Evolutionary conservation across 2,797 vertebrate species (phyloP), one percentile per base, ranked within the genome.

Genomic region (Luscinia megarhynchos): DNA sequence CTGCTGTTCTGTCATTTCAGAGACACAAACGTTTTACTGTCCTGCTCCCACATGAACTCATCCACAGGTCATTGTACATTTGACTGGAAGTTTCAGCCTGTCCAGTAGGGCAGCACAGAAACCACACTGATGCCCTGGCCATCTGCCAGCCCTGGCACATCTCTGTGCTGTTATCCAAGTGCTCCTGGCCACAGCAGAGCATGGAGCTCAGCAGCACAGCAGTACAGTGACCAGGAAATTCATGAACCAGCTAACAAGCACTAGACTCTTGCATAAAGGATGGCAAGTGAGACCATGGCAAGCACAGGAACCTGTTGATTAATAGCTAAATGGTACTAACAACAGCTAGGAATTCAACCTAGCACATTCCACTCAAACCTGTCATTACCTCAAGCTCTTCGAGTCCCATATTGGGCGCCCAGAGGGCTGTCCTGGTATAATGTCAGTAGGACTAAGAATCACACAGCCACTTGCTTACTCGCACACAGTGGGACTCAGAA

Each of bases 371-470:
- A 46, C 15, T n/a, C 48, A 82, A 45, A 62, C 15, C 27, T 22
- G 40, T 26, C 15, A 3, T 54, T 54, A 19, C 32, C 18, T 63
- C 19, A 26, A 46, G 45, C 18, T 2, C 40, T 72, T 72, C 0
- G 0, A 19, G 23, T 7, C 18, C 27, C 40, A 18, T n/a, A 4
- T 10, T n/a, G 29, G 12, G 5, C 2, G 1, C 14, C 36, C 38
- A 48, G 13, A 14, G 34, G 34, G 16, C 12, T 55, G 11, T 23
- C 26, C 32, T 36, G 9, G 15, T 38, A 7, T 24, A 17, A 24
- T 7, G 4, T 19, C 19, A 36, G 15, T 15, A 50, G 27, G 27
- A 32, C 12, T n/a, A 23, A 82, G 48, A 55, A 50, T 34, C 32
- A 75, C 41, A 29, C 13, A 50, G 10, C 16, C 27, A 32, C 9